These are phyloP conservation scores for Elgaria multicarinata DNA, from an alignment of 2,113 vertebrate genomes.

Conservation along the genomic window DNA sequence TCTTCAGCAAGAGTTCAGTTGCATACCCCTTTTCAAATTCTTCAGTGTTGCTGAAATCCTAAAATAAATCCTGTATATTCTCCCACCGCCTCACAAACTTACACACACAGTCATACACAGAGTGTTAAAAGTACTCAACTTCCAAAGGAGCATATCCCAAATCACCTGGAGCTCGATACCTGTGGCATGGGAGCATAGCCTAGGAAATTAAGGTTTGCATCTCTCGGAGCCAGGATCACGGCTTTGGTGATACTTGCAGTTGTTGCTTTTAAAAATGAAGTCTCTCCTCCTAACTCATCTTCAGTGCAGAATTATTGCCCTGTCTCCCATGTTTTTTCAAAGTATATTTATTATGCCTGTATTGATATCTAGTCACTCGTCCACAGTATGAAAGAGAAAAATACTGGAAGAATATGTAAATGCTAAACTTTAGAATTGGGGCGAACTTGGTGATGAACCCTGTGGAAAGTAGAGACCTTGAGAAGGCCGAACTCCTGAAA, in stretches of 20 bases:
- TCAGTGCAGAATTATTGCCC: neutral
- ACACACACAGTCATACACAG: neutral
- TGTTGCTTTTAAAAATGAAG: neutral
- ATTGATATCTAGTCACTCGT: neutral
- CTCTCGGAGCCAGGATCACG: too few relatives aligned
- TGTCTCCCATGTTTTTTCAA: neutral
- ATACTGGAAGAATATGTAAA: neutral
- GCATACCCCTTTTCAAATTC: neutral
- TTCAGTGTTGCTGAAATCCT: neutral
- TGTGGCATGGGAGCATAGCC: neutral
- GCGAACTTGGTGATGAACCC: neutral
- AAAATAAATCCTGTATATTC: neutral
- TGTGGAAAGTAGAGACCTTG: neutral
- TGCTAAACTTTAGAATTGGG: neutral
- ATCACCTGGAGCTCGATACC: neutral
- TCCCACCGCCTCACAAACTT: fast-evolving
- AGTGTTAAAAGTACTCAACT: neutral
- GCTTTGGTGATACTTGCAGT: neutral
- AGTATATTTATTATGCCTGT: neutral
- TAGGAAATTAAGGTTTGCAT: neutral
- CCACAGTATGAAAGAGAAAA: neutral
- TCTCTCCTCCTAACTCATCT: neutral
- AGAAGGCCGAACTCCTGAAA: neutral
- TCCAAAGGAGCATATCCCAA: neutral
- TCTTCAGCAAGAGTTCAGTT: neutral